Evolutionary conservation across 2,797 vertebrate species (phyloP).

Genomic region (Otolemur crassicaudatus): DNA sequence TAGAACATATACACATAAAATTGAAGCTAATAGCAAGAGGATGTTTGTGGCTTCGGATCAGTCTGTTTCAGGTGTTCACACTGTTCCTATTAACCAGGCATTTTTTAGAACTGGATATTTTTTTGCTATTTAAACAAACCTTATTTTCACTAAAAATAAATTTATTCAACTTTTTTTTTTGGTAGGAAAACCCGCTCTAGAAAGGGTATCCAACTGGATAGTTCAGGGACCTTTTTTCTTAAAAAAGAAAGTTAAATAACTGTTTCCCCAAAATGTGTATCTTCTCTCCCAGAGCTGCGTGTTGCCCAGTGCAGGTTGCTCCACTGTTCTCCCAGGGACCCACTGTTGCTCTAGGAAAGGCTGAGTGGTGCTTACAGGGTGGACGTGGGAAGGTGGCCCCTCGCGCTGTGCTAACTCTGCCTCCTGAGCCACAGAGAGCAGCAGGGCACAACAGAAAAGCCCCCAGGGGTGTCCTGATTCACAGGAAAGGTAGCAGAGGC

Average conservation of each 20-base stretch:
- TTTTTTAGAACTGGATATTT: not conserved
- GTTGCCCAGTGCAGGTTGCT: not conserved
- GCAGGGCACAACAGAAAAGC: accelerated
- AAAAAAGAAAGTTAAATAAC: not conserved
- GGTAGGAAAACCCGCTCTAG: not conserved
- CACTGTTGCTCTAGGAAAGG: not conserved
- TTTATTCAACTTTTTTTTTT: not conserved
- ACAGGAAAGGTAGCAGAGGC: not conserved
- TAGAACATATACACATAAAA: not conserved
- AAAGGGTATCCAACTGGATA: not conserved
- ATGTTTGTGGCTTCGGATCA: not conserved
- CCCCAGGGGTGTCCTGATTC: not conserved
- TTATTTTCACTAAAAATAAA: conserved; percentile 37
- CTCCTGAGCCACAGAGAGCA: not conserved
- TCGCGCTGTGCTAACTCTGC: not conserved
- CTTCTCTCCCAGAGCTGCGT: not conserved
- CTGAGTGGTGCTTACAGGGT: not conserved
- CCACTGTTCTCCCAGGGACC: not conserved
- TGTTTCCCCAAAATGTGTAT: not conserved
- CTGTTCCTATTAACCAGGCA: not conserved
- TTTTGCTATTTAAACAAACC: not conserved
- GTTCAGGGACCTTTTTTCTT: not conserved
- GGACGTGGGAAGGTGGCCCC: too few relatives aligned
- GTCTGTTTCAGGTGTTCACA: not conserved
- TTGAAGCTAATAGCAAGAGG: not conserved